phyloP scores from a whole-genome alignment of 2,888 invertebrate species.

The Xestia ashworthii region DNA sequence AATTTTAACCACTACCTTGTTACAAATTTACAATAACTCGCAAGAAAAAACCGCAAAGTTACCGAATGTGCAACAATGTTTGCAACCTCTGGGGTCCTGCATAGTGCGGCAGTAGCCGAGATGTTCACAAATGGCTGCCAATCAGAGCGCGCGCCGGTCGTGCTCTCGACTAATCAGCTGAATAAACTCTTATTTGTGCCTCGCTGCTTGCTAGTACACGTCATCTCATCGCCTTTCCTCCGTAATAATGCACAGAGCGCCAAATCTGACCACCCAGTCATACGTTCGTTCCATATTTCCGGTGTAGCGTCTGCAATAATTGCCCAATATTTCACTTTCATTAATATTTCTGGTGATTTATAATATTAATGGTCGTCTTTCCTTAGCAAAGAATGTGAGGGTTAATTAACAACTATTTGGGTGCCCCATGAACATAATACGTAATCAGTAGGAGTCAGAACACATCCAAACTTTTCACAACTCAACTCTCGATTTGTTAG shows the following conservation, averaged over 20 bases:
- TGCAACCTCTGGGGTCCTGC: constrained; percentile 67
- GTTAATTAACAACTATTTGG: constrained; percentile 7
- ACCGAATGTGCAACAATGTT: constrained; percentile 47
- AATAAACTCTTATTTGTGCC: constrained; percentile 58
- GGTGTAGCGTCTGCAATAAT: background rate
- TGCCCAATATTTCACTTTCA: background rate
- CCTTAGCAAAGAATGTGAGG: background rate
- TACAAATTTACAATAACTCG: no score
- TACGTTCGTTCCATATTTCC: background rate
- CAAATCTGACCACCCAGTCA: constrained; percentile 20
- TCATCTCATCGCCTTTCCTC: constrained; percentile 39
- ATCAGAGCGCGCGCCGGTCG: constrained; percentile 72
- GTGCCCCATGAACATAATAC: background rate
- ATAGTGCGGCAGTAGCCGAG: constrained; percentile 56
- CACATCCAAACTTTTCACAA: background rate
- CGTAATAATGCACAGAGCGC: constrained; percentile 1
- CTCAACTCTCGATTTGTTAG: background rate
- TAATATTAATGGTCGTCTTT: background rate
- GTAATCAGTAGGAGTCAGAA: background rate
- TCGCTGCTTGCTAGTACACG: constrained; percentile 36
- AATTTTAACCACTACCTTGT: background rate
- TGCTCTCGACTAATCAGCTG: constrained; percentile 70
- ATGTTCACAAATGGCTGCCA: constrained; percentile 67
- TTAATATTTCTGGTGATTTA: background rate
- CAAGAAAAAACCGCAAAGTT: background rate